A percentile compares a stretch with the other conserved stretches of the same genome.
These are phyloP conservation scores for Meriones psammophilus DNA, from an alignment of 2,797 vertebrate species.

Conservation along the genomic window DNA sequence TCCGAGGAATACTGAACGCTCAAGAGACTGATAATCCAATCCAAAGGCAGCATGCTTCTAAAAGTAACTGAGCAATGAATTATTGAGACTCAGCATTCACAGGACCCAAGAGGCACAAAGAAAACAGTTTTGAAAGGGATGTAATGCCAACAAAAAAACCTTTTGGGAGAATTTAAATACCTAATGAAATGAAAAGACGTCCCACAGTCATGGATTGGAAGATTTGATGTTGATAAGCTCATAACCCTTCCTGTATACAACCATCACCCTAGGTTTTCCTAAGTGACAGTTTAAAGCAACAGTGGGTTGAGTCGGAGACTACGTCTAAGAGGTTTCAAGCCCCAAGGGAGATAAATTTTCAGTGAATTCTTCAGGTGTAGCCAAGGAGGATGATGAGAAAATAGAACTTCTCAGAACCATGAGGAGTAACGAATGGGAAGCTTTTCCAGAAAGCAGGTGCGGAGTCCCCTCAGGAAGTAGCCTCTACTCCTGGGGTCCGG, in stretches of 20 bases:
- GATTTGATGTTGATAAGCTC: not conserved
- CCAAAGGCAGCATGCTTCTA: not conserved
- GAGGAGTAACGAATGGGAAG: conserved; percentile 1
- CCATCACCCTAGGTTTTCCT: not conserved
- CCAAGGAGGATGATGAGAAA: not conserved
- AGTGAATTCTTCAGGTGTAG: conserved; percentile 40
- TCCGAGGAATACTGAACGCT: conserved; percentile 32
- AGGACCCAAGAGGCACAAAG: conserved; percentile 31
- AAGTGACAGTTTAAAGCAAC: conserved; percentile 44
- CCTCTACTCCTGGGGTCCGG: not conserved
- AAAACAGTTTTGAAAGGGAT: conserved; percentile 18
- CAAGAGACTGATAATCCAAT: conserved; percentile 8
- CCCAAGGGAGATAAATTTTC: conserved; percentile 5
- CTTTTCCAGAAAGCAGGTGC: not conserved
- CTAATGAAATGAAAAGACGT: conserved; percentile 32
- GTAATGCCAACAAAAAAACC: not conserved
- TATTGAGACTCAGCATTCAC: not conserved
- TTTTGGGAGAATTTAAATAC: conserved; percentile 2
- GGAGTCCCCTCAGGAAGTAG: conserved; percentile 2
- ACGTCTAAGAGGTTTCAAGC: not conserved
- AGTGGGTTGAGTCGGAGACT: not conserved
- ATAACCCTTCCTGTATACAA: not conserved
- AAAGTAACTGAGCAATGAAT: conserved; percentile 26
- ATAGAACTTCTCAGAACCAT: not conserved
- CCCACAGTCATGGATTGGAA: not conserved